Percentiles rank a stretch among this genome's conserved stretches.
Evolutionary conservation across 1,140 invertebrate genomes (phyloP).

Genomic region (Leptinotarsa texana): DNA sequence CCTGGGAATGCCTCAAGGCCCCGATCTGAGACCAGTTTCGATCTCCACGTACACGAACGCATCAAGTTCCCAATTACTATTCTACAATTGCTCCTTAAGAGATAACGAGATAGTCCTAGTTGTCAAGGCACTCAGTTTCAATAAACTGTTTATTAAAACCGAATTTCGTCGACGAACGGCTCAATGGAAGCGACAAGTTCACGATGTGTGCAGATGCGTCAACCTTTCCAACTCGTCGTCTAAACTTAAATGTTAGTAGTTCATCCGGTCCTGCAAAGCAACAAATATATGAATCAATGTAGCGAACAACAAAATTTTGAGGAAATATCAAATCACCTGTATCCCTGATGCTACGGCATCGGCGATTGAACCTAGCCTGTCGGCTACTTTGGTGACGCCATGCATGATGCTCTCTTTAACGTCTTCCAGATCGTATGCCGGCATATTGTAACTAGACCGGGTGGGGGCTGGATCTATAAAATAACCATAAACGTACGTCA

Average conservation of each 20-base stretch:
- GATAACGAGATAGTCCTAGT: constrained; percentile 12
- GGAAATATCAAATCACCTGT: constrained; percentile 63
- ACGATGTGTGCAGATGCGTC: constrained; percentile 17
- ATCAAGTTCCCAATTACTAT: too few species aligned
- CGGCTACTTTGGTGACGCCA: constrained; percentile 96
- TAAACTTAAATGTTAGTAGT: constrained; percentile 44
- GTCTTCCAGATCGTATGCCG: constrained; percentile 84
- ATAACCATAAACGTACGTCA: constrained; percentile 15
- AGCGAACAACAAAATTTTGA: constrained; percentile 20
- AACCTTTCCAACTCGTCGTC: constrained; percentile 18
- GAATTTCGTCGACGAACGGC: constrained; percentile 8
- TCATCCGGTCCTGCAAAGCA: constrained; percentile 46
- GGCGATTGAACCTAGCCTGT: constrained; percentile 88
- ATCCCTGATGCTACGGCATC: constrained; percentile 92
- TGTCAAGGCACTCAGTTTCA: constrained; percentile 17
- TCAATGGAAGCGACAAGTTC: background rate
- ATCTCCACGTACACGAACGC: background rate
- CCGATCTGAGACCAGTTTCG: background rate
- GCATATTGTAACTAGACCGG: constrained; percentile 38
- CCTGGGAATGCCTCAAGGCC: background rate
- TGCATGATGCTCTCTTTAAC: constrained; percentile 95
- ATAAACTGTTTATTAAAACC: background rate
- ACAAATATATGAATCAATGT: background rate
- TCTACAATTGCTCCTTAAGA: background rate
- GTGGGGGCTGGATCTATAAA: background rate